phyloP scores from a whole-genome alignment of 2,888 invertebrate species.

The Drosophila fulvimacula region DNA sequence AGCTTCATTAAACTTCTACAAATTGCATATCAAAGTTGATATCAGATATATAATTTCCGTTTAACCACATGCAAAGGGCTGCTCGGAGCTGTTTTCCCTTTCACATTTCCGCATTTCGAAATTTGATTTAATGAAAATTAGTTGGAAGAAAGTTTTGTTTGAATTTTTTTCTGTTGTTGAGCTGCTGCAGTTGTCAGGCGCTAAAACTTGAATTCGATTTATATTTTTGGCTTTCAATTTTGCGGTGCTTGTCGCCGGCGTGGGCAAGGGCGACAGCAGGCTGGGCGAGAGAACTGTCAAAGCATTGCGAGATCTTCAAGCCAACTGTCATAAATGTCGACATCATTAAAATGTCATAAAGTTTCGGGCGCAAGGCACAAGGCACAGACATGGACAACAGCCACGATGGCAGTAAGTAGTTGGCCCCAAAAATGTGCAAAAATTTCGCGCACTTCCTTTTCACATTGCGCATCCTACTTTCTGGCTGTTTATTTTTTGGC shows the following conservation, averaged over 20 bases:
- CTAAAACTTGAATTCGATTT: constrained; percentile 28
- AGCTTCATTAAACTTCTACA: neutral
- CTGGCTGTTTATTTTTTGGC: constrained; percentile 66
- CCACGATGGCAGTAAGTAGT: constrained; percentile 9
- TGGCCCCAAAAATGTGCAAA: constrained; percentile 65
- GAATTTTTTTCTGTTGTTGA: neutral
- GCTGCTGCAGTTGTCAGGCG: constrained; percentile 43
- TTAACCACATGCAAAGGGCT: constrained; percentile 1
- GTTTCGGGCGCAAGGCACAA: constrained; percentile 30
- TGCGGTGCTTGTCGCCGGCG: constrained; percentile 26
- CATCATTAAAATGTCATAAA: constrained; percentile 78
- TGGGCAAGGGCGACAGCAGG: too few relatives aligned
- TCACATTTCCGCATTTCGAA: neutral
- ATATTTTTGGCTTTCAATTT: constrained; percentile 44
- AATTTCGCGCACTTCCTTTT: constrained; percentile 74
- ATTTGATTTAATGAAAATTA: constrained; percentile 15
- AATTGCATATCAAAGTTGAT: neutral
- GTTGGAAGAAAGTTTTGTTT: constrained; percentile 39
- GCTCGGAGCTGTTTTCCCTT: neutral
- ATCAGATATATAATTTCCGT: neutral
- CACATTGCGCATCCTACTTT: constrained; percentile 70
- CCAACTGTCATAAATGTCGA: constrained; percentile 74
- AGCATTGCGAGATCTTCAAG: constrained; percentile 65
- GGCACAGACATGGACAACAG: neutral
- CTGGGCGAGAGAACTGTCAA: too few relatives aligned